Base-by-base conservation (phyloP, 2,888 invertebrate species). In the Pecten maximus region DNA sequence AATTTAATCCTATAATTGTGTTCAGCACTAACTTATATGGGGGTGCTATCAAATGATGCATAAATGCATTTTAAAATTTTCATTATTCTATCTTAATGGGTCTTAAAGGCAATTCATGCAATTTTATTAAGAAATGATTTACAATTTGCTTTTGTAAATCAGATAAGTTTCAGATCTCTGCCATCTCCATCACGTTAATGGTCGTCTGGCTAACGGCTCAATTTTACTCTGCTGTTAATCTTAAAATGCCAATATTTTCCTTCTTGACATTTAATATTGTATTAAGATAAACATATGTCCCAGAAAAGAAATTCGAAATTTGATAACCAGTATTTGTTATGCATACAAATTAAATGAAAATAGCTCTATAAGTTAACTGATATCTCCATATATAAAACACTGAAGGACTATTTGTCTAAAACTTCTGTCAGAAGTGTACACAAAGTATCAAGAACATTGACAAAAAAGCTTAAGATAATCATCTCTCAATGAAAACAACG, bases 241-340 rank as follows among this genome's bases (percentile, higher is more conserved):
- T 74, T 10, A 23, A 54, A 74, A 35, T 74, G 35, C 35, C 35
- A 74, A 74, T 74, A 74, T 74, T 74, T n/a, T 74, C 74, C 35
- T 74, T 23, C 23, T 19, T 35, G 35, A 74, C 15, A 74, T 74
- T 35, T 74, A 35, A 74, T 74, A 23, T 74, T 28, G 28, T 10
- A 74, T 35, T 35, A 74, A 74, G 74, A 74, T 74, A 74, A 74
- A 35, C 74, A 74, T 35, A 74, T 74, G 74, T 74, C 4, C 74
- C 35, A 28, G 12, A 74, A 35, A 35, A 74, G 35, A 35, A 35
- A 74, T 35, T 1, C 0, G 35, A 35, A 74, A 74, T 10, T 10
- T 60, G 35, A 35, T 74, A 10, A 74, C 28, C 23, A 74, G 6
- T 15, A 35, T 74, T 28, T 28, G 12, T 44, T 44, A 44, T n/a